These are phyloP conservation scores for Bradypodion ventrale DNA, from an alignment of 2,797 vertebrate species.

Conservation along the genomic window DNA sequence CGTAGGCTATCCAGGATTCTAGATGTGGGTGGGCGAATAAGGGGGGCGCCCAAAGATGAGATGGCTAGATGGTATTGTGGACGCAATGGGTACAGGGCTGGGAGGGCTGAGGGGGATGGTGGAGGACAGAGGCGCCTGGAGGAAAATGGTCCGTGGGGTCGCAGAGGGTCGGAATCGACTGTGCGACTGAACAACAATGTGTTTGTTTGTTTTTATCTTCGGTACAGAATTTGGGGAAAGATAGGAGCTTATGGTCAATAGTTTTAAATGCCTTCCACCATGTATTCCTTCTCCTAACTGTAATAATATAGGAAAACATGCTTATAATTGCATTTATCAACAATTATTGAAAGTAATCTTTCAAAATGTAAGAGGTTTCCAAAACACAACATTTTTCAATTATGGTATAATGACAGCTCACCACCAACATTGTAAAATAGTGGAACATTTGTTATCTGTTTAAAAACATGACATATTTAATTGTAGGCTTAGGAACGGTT, in stretches of 20 bases:
- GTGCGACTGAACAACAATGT: too few species aligned
- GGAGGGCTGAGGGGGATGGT: too few species aligned
- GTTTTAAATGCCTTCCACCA: background rate
- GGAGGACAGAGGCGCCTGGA: too few species aligned
- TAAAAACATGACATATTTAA: slow-evolving; percentile 28
- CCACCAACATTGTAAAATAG: slow-evolving; percentile 10
- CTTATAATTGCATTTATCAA: background rate
- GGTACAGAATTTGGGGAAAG: background rate
- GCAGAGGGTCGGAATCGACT: too few species aligned
- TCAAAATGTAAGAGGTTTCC: background rate
- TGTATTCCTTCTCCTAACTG: background rate
- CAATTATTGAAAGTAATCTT: slow-evolving; percentile 13
- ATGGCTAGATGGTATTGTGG: too few species aligned
- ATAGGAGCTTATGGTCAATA: background rate
- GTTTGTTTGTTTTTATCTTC: background rate
- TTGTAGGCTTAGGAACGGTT: background rate
- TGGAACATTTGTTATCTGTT: slow-evolving; percentile 25
- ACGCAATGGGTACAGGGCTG: too few species aligned
- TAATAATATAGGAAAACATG: background rate
- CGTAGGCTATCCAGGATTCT: too few species aligned
- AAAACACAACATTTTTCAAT: slow-evolving; percentile 12
- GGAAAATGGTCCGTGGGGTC: too few species aligned
- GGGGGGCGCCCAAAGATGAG: too few species aligned
- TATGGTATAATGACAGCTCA: slow-evolving; percentile 7
- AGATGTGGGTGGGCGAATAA: too few species aligned